A percentile compares a stretch with the other conserved stretches of the same genome.
Conservation (phyloP, 2,113 vertebrate genomes). For the Oreochromis aureus region DNA sequence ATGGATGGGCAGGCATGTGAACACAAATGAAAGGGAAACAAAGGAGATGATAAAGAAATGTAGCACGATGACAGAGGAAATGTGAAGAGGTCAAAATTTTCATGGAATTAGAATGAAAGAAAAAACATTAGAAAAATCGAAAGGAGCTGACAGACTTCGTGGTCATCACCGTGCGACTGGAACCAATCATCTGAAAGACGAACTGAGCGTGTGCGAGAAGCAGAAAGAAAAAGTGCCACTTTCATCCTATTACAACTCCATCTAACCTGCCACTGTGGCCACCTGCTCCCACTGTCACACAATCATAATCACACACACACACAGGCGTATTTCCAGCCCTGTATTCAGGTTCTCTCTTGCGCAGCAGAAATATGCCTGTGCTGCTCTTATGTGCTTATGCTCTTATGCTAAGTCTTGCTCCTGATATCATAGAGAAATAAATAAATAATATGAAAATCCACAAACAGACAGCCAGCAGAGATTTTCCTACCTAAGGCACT, state of each 20-base stretch:
- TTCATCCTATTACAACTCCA: slow-evolving; percentile 58
- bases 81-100: slow-evolving; percentile 29
- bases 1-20: rapidly evolving
- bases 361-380: neutral
- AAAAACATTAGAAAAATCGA: neutral
- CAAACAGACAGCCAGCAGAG: slow-evolving; percentile 24
- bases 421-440: slow-evolving; percentile 29
- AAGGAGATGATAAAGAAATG: neutral
- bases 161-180: neutral
- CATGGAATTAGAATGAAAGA: slow-evolving; percentile 10
- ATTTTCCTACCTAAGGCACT: slow-evolving; percentile 10
- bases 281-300: slow-evolving; percentile 47
- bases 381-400: slow-evolving; percentile 29
- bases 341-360: neutral
- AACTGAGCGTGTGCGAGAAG: slow-evolving; percentile 10
- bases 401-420: slow-evolving; percentile 47
- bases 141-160: neutral
- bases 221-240: slow-evolving; percentile 39
- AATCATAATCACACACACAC: neutral
- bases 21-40: neutral
- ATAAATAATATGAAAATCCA: slow-evolving; percentile 22
- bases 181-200: slow-evolving; percentile 42
- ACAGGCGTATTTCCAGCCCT: neutral
- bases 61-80: neutral
- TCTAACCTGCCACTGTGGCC: slow-evolving; percentile 50